Conservation (phyloP, 2,113 vertebrate genomes). For the Mola mola region DNA sequence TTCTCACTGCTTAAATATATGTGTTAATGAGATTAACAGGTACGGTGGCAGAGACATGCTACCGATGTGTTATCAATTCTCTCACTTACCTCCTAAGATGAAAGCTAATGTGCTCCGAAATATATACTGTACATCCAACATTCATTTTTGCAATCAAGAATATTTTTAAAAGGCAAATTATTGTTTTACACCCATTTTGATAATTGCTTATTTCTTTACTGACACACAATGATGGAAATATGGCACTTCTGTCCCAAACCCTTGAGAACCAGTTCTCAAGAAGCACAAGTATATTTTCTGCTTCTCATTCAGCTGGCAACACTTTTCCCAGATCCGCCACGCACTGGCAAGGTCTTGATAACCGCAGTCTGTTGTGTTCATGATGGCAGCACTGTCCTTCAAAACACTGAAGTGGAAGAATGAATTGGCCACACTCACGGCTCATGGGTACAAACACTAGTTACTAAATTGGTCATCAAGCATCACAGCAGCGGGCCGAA, state of each 20-base stretch:
- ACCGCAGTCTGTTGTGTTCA: conserved; percentile 31
- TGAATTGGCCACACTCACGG: conserved; percentile 50
- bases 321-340: background rate
- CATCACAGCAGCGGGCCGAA: conserved; percentile 25
- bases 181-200: no score
- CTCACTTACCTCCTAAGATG: no score
- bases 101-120: no score
- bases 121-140: no score
- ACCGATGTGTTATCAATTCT: no score
- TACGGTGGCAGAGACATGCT: no score
- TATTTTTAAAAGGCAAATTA: no score
- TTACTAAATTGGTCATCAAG: conserved; percentile 58
- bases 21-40: no score
- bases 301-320: conserved; percentile 35
- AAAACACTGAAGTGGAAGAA: conserved; percentile 24
- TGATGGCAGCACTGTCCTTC: conserved; percentile 36
- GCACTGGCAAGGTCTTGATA: conserved; percentile 36
- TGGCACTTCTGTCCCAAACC: conserved; percentile 28
- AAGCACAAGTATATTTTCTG: conserved; percentile 23
- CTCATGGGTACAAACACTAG: conserved; percentile 67
- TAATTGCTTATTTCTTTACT: background rate
- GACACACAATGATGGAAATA: conserved; percentile 20
- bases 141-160: no score
- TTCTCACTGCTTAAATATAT: no score
- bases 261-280: conserved; percentile 30